Base-by-base conservation (phyloP, 2,113 vertebrate species). In the Tympanuchus pallidicinctus region DNA sequence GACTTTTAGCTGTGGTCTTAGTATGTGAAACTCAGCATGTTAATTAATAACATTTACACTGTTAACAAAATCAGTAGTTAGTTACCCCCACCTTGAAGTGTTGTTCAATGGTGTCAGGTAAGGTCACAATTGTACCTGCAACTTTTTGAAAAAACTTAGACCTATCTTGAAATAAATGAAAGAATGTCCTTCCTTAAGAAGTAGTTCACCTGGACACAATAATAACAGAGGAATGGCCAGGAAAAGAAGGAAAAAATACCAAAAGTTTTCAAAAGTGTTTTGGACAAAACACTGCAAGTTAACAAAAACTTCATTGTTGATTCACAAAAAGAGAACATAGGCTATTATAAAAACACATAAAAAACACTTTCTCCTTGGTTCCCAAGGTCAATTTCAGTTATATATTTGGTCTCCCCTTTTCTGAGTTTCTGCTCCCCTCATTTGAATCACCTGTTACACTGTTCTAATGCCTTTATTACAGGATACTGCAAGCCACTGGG, bases 401-500 rank as follows among this genome's bases (percentile, higher is more conserved):
- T 40, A 65, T 47, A 13, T 20, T 1, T 38, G 18, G 86, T 40
- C 40, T 57, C 7, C 2, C 2, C 6, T 84, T 8, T 20, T 69
- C 11, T 14, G 65, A 7, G 5, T 70, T 64, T 74, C n/a, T 63
- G 0, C 6, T 77, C 20, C 43, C 10, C 42, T 74, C 13, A 1
- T 80, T 70, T 90, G 82, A 13, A 69, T 15, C 32, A 25, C 21
- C 21, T 54, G 34, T 42, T 75, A 22, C 50, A 57, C 11, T 59
- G 21, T 63, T 18, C 38, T 82, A 75, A 2, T 42, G 6, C 24
- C n/a, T 78, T 54, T 45, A n/a, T 50, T 72, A 24, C 0, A 8
- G 18, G 11, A n/a, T 11, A 11, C 3, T 45, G 25, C 20, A 21
- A 59, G 12, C 7, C 1, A 22, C 0, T 61, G 34, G 32, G 5